These are phyloP conservation scores for Leuctra nigra DNA, from an alignment of 2,888 invertebrate species.

Conservation along the genomic window DNA sequence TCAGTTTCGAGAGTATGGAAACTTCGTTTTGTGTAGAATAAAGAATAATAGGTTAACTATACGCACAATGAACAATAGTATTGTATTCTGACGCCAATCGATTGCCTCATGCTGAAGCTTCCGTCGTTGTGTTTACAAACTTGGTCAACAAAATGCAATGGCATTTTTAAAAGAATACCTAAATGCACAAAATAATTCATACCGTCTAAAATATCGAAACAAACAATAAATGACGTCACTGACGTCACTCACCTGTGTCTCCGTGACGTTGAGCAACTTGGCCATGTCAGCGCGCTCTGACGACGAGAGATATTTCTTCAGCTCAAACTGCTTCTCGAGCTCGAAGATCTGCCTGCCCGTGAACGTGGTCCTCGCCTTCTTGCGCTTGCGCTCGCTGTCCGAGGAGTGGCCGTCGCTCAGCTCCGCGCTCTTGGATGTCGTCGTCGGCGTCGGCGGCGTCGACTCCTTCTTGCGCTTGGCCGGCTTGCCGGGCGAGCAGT, in stretches of 20 bases:
- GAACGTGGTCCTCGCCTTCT: constrained; percentile 91
- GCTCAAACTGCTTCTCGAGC: constrained; percentile 91
- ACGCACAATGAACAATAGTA: no score
- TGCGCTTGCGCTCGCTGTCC: constrained; percentile 52
- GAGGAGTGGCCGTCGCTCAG: constrained; percentile 24
- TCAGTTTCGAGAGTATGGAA: no score
- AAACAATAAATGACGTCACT: no score
- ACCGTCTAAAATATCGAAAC: no score
- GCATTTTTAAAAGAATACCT: no score
- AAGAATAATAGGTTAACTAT: no score
- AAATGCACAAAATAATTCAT: no score
- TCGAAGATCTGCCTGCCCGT: constrained; percentile 95
- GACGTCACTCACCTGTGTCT: constrained; percentile 74
- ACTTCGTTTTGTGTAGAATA: no score
- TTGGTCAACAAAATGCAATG: no score
- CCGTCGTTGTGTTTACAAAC: no score
- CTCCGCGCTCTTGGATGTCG: constrained; percentile 26
- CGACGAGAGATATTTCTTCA: constrained; percentile 93
- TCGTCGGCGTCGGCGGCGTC: constrained; percentile 33
- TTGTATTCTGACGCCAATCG: no score
- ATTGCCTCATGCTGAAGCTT: no score
- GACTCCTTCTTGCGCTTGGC: constrained; percentile 32
- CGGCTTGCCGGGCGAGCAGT: constrained; percentile 23
- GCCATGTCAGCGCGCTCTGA: constrained; percentile 94
- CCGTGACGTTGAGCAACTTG: constrained; percentile 86